These are phyloP conservation scores for Ranitomeya imitator DNA, from an alignment of 2,113 vertebrate species.

Conservation along the genomic window DNA sequence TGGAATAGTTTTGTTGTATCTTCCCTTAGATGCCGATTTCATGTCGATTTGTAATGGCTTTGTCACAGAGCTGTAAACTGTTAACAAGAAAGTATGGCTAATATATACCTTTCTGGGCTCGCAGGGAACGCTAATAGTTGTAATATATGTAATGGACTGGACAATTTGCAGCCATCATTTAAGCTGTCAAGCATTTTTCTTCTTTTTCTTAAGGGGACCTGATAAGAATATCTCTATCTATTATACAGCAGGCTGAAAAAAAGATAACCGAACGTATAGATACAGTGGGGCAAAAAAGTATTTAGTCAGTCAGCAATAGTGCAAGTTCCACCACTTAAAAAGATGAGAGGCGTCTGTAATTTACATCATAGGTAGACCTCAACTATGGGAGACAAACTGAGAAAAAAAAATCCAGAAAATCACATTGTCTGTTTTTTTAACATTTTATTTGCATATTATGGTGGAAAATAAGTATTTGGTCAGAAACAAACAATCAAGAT, in stretches of 20 bases:
- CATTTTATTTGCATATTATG: no score
- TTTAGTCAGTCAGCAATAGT: no score
- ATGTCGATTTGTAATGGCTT: constrained; percentile 12
- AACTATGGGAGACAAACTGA: no score
- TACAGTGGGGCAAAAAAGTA: no score
- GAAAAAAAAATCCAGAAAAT: no score
- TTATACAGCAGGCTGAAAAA: neutral
- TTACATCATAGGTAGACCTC: no score
- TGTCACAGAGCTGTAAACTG: constrained; percentile 15
- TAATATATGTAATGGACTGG: constrained; percentile 16
- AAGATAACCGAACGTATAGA: neutral
- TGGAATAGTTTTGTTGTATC: neutral
- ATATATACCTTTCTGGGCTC: constrained; percentile 20
- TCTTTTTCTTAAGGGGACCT: constrained; percentile 12
- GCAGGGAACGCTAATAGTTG: neutral
- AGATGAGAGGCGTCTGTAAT: no score
- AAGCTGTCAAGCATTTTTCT: constrained; percentile 21
- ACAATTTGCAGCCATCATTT: constrained; percentile 8
- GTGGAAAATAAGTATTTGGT: no score
- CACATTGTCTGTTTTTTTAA: no score
- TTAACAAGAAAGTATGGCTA: constrained; percentile 27
- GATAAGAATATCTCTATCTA: neutral
- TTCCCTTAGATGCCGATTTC: neutral
- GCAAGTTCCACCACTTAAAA: no score
- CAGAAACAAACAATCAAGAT: no score